Evolutionary conservation across 53 echinoderm and acorn worm genomes (phyloP).

Genomic region (Luidia sarsii): DNA sequence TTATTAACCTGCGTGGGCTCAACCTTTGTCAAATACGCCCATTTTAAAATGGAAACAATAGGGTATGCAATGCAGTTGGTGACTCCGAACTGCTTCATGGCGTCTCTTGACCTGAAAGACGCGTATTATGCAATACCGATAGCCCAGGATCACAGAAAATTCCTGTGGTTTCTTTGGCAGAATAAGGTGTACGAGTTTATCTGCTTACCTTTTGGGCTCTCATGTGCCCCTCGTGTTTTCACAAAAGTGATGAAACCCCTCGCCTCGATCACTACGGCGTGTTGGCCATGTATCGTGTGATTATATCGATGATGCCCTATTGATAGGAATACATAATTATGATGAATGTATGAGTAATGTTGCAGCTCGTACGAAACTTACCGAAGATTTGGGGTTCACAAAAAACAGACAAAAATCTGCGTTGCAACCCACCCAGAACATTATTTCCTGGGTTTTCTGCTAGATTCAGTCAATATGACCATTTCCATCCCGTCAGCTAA

Average conservation of each 20-base stretch:
- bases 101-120: no score
- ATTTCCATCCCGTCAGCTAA: background rate
- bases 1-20: no score
- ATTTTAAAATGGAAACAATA: no score
- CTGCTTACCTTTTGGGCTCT: conserved; percentile 46
- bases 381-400: background rate
- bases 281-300: background rate
- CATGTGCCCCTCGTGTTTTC: conserved; percentile 47
- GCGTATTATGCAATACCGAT: no score
- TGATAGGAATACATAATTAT: background rate
- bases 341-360: background rate
- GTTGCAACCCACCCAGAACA: background rate
- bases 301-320: background rate
- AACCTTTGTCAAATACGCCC: no score
- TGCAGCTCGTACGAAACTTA: background rate
- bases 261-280: background rate
- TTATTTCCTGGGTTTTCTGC: background rate
- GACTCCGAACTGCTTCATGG: no score
- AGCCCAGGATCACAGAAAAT: conserved; percentile 23
- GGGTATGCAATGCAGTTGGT: no score
- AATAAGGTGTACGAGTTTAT: conserved; percentile 25
- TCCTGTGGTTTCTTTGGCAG: conserved; percentile 34
- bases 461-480: background rate
- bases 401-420: background rate
- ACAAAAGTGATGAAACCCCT: conserved; percentile 57